These are phyloP conservation scores for Poecilia latipinna DNA, from an alignment of 2,113 vertebrate species.

Conservation along the genomic window DNA sequence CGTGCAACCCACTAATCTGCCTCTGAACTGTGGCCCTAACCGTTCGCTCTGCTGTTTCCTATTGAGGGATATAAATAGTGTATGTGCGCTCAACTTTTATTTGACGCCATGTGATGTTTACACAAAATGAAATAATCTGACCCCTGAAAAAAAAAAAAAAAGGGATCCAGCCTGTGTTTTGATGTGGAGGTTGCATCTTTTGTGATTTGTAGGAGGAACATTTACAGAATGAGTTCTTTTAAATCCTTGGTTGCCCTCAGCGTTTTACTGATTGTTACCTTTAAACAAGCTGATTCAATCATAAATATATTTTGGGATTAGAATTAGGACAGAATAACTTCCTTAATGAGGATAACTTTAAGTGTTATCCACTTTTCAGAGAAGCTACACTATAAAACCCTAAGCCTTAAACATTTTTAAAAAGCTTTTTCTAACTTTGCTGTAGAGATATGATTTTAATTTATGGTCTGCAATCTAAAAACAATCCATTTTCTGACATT, in stretches of 20 bases:
- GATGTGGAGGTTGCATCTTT: background rate
- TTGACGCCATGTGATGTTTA: conserved; percentile 11
- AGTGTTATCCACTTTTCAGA: no score
- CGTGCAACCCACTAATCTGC: background rate
- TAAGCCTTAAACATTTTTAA: background rate
- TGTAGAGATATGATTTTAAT: background rate
- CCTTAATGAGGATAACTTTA: no score
- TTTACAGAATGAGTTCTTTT: conserved; percentile 3
- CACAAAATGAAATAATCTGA: conserved; percentile 7
- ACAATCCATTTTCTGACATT: background rate
- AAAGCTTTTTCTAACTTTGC: background rate
- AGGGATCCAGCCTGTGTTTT: background rate
- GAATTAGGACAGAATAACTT: background rate
- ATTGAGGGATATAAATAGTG: background rate
- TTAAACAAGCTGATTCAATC: background rate
- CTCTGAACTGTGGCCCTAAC: background rate
- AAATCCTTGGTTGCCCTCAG: background rate
- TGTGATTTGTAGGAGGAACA: background rate
- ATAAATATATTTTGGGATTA: background rate
- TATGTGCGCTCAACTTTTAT: background rate
- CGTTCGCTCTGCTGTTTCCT: background rate
- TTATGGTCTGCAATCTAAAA: background rate
- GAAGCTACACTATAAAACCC: background rate
- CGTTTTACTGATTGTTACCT: no score
- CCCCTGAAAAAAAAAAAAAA: background rate